Evolutionary conservation across 2,797 vertebrate genomes (phyloP), one percentile per base, ranked within the genome.

Genomic region (Ispidina lecontei): DNA sequence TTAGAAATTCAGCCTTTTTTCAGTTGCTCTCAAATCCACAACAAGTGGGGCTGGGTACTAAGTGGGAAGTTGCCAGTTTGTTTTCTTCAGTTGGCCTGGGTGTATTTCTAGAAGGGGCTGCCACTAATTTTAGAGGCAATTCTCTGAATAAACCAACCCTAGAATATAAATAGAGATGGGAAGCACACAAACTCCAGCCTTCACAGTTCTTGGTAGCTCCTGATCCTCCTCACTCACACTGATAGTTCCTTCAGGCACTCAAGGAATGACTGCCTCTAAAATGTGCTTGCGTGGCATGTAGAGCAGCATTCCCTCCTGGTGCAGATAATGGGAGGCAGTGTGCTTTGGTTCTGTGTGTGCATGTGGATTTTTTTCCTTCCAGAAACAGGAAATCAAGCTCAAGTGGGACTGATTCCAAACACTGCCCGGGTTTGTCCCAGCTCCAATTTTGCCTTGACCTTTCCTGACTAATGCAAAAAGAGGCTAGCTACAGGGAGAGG

Each of bases 401-500:
- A 92, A 94, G 87, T 94, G 92, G 84, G 94, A 93, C 69, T 41
- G 78, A 56, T 93, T 96, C 91, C 94, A 96, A 92, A 95, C 81
- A 93, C 75, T 93, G 92, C 95, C 85, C 91, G 78, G 49, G 87
- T 96, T 96, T 96, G 89, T 94, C 81, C 89, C 89, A 41, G 80
- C 82, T 95, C 74, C 71, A 93, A 6, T 86, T 90, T 94, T 93
- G 82, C 84, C 62, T 87, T 96, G 96, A 96, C 95, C 95, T 96
- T 96, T 96, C 85, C 87, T 97, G 94, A 96, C 85, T 95, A 94
- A 95, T 79, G 75, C 89, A 95, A 94, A 96, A 95, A 52, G 69
- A 94, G 33, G 41, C 67, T 92, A 51, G 65, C 76, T 95, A 60
- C 19, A 8, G 56, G 72, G 74, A 91, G 72, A 39, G 23, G 4